Base-by-base conservation (phyloP, 2,797 vertebrate genomes). In the Propithecus deckenii region DNA sequence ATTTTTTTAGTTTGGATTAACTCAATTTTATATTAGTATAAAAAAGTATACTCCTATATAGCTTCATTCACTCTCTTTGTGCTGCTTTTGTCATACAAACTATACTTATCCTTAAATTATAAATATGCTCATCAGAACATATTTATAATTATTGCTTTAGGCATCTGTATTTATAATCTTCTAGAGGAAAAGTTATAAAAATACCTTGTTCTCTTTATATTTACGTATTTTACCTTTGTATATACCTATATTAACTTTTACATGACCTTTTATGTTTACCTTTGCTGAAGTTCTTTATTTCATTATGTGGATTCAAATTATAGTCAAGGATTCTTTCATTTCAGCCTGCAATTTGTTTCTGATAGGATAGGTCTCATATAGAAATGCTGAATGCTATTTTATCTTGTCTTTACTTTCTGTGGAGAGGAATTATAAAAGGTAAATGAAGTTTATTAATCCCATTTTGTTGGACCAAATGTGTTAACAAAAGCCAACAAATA, bases 401-500 rank as follows among this genome's bases (percentile, higher is more conserved):
- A 9, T 78, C n/a, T 55, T 83, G 2, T 88, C 76, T 89, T 72
- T 61, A 7, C 30, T 89, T 85, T 97, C 89, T 94, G 1, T 96
- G 35, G 50, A 4, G 89, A 86, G 22, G 2, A 71, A 86, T n/a
- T 91, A 80, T 57, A 94, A 93, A 89, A 96, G 38, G 23, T 80
- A 90, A 89, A 35, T 23, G 15, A 71, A 35, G 10, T 59, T 92
- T 81, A 38, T 78, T 46, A n/a, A 4, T 96, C 15, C 9, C 78
- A 55, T 72, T 92, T n/a, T 94, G 95, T 97, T 95, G n/a, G 4
- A 80, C 28, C 65, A 91, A 85, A 78, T 67, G 7, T 89, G 2
- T 94, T 95, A 93, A 12, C 43, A n/a, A 91, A 96, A 78, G 43
- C 25, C 63, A 92, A 65, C 18, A 84, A 38, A 95, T 61, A 25